Evolutionary conservation across 2,113 vertebrate genomes (phyloP), one percentile per base, ranked within the genome.

Genomic region (Pterocles orientalis): DNA sequence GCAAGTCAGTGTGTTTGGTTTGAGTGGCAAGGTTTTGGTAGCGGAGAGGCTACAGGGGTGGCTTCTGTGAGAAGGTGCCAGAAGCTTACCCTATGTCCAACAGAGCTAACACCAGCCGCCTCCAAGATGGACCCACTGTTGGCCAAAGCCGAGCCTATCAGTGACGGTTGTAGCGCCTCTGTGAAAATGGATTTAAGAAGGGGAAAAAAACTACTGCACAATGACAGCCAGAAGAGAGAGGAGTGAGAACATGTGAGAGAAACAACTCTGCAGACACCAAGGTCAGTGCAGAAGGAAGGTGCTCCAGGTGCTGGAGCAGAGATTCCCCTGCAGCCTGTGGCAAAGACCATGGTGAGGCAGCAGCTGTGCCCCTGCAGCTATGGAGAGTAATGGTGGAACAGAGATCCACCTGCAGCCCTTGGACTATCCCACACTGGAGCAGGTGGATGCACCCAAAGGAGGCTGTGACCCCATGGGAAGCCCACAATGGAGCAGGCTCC

Each of bases 141-240:
- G n/a, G 25, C 33, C 33, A 73, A 57, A 36, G 7, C 18, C 0
- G 15, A 86, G 31, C 2, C 16, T 3, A 26, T 41, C 21, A 60
- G 3, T 0, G 0, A 13, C 3, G 3, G 19, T 14, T 12, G 8
- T 18, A 61, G 14, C 0, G 0, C 41, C 17, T 76, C 36, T 36
- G 10, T 3, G 12, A 9, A 16, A 60, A 47, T 3, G 2, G 3
- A 12, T 14, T 36, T 57, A 20, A 48, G 48, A 57, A 39, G 4
- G 13, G 21, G 7, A 10, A 56, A 28, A 33, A 33, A 62, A 45
- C 4, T 28, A 4, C 36, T 65, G 33, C 2, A 3, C n/a, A 43
- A 28, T 2, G 4, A 8, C 33, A 80, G 3, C 5, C 9, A 3
- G 14, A 48, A 12, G 36, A 81, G 31, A 73, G 51, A 39, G 14